Base-by-base conservation (phyloP, 1,140 invertebrate species). In the Wiebesia pumilae region DNA sequence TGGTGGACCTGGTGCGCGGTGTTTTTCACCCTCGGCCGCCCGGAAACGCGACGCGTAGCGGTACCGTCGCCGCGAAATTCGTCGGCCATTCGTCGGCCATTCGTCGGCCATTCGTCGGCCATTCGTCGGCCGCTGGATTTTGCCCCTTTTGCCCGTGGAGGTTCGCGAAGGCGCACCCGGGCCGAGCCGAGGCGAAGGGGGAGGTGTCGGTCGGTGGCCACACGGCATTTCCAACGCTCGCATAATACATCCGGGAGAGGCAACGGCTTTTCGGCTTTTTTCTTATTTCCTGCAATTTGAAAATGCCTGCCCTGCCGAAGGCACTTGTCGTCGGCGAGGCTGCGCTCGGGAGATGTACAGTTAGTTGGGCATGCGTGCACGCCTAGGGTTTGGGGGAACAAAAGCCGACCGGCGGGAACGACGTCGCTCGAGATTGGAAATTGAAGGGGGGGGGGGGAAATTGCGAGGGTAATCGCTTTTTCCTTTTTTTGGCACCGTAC, bases 231-330 rank as follows among this genome's bases (percentile, higher is more conserved):
- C 7, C 7, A 10, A 2, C 7, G 10, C 14, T 54, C 58, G 24
- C 58, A 27, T 62, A 24, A 24, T 27, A 27, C 58, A 62, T 62
- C 58, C 24, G 0, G 27, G 4, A 62, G 12, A 21, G 7, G 1
- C 69, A 1, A 1, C 21, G 71, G 6, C 38, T 21, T 43, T 75
- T n/a, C 6, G 71, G 24, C 27, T 43, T 75, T 71, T 43, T 40
- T 27, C 71, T 43, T 43, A 27, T 75, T 75, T 75, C 71, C 71
- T 43, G 40, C 71, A 75, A 43, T 75, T 75, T 75, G 38, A 43
- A 75, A 75, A 75, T 75, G 43, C 71, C 71, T 75, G 71, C 71
- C 38, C 71, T n/a, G 71, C 38, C 71, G 71, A n/a, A 40, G 71
- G 71, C 71, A 75, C 69, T 75, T 75, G 71, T 75, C 71, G 21